Percentiles rank a stretch among this genome's conserved stretches.
Evolutionary conservation across 1,140 invertebrate species (phyloP).

Genomic region (Eupristina koningsbergeri): DNA sequence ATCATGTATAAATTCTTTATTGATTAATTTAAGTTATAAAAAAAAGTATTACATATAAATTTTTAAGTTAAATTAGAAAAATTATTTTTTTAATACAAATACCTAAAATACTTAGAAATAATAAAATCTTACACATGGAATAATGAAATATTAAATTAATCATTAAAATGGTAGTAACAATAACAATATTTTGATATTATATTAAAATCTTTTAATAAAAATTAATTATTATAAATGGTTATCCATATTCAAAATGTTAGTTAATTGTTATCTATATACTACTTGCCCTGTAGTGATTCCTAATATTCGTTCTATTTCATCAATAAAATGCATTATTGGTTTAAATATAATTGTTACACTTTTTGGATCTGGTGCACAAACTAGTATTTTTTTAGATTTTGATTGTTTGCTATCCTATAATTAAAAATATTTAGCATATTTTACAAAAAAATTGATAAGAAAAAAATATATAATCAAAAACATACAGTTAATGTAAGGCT

Average conservation of each 20-base stretch:
- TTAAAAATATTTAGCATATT: slow-evolving; percentile 25
- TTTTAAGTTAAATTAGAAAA: too few relatives aligned
- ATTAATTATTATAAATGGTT: background rate
- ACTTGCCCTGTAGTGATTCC: slow-evolving; percentile 77
- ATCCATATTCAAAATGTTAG: background rate
- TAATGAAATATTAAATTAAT: background rate
- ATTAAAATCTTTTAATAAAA: background rate
- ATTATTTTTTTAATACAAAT: too few relatives aligned
- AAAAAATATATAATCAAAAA: slow-evolving; percentile 16
- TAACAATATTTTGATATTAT: background rate
- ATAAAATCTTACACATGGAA: too few relatives aligned
- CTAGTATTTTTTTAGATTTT: slow-evolving; percentile 74
- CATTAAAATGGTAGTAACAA: background rate
- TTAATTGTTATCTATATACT: background rate
- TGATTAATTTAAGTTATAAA: too few relatives aligned
- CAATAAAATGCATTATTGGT: slow-evolving; percentile 82
- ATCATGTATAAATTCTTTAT: too few relatives aligned
- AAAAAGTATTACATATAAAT: too few relatives aligned
- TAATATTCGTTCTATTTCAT: slow-evolving; percentile 83
- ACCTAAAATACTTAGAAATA: too few relatives aligned
- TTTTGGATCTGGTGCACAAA: slow-evolving; percentile 82
- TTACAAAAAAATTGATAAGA: slow-evolving; percentile 29
- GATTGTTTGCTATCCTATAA: slow-evolving; percentile 59
- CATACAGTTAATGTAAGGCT: slow-evolving; percentile 59
- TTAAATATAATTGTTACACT: slow-evolving; percentile 86